Percentiles rank a stretch among this genome's conserved stretches.
Conservation (phyloP, 2,797 vertebrate genomes). For the Sebastes hubbsi region DNA sequence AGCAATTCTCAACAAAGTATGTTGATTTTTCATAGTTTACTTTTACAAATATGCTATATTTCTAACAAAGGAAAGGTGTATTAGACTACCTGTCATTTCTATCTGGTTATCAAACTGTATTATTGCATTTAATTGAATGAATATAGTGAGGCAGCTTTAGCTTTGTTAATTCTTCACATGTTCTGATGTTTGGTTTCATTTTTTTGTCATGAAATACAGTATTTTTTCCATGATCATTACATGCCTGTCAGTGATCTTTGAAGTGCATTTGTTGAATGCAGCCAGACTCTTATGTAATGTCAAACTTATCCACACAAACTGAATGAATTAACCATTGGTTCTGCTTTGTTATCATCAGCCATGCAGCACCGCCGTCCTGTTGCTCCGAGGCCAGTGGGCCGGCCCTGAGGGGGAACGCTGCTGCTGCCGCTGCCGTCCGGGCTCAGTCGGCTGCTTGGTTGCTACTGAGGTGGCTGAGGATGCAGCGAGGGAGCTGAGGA, state of each 20-base stretch:
- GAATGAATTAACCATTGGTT: constrained; percentile 22
- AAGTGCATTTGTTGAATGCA: constrained; percentile 10
- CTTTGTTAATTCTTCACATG: too few species aligned
- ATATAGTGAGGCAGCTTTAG: background rate
- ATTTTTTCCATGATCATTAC: background rate
- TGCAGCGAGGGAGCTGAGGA: constrained; percentile 81
- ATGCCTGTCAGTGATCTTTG: background rate
- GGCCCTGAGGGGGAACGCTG: constrained; percentile 62
- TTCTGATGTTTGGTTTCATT: background rate
- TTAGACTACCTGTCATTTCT: background rate
- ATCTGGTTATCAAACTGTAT: background rate
- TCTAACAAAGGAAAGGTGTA: background rate
- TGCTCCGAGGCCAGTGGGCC: constrained; percentile 58
- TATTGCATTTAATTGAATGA: background rate
- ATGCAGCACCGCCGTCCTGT: constrained; percentile 56
- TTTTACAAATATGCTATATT: background rate
- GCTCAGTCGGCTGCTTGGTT: constrained; percentile 59
- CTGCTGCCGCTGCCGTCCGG: constrained; percentile 33
- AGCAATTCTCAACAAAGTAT: background rate
- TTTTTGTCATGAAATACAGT: background rate
- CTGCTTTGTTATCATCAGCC: constrained; percentile 42
- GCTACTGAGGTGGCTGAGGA: constrained; percentile 73
- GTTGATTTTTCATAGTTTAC: background rate
- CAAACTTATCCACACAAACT: background rate
- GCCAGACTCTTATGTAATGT: background rate